Base-by-base conservation (phyloP, 2,113 vertebrate species). In the Ginglymostoma cirratum region DNA sequence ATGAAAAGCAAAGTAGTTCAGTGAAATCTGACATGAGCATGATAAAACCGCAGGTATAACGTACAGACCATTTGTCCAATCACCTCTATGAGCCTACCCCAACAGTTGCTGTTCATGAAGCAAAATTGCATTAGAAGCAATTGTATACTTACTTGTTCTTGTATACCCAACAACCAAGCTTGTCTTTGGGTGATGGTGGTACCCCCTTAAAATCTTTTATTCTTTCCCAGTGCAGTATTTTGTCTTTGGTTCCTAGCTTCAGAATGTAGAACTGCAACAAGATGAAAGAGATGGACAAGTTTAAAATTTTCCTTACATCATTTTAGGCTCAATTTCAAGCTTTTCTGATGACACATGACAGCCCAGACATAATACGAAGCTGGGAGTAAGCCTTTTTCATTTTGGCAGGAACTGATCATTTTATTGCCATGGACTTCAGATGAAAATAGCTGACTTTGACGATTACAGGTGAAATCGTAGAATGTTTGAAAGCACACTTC, bases 91-190 rank as follows among this genome's bases (percentile, higher is more conserved):
- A 30, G 21, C 27, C 66, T 3, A 55, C 19, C 23, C 52, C 66
- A 4, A 27, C 55, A 24, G 17, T 42, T 30, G 42, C 34, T 38
- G 95, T 72, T 72, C 24, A 72, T 76, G 5, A 70, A 72, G 30
- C 23, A 94, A 69, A 7, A 69, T 42, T 52, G 42, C 72, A 14
- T 45, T 52, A 45, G 34, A 67, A 38, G 27, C 42, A 67, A 70
- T 66, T 27, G 0, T 30, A 96, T n/a, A 96, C 98, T 97, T 96
- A 99, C 99, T 98, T 99, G 98, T 99, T 99, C 96, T 97, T 98
- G 97, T 99, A 97, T 72, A 99, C 98, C 99, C 99, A 99, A 96
- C 99, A 99, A 0, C 99, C 99, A 3, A 99, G 98, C 96, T 99
- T 99, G 97, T 99, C 99, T 97, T 99, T 99, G 95, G 98, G 98